Base-by-base conservation (phyloP, 2,113 vertebrate species). In the Plecotus auritus region DNA sequence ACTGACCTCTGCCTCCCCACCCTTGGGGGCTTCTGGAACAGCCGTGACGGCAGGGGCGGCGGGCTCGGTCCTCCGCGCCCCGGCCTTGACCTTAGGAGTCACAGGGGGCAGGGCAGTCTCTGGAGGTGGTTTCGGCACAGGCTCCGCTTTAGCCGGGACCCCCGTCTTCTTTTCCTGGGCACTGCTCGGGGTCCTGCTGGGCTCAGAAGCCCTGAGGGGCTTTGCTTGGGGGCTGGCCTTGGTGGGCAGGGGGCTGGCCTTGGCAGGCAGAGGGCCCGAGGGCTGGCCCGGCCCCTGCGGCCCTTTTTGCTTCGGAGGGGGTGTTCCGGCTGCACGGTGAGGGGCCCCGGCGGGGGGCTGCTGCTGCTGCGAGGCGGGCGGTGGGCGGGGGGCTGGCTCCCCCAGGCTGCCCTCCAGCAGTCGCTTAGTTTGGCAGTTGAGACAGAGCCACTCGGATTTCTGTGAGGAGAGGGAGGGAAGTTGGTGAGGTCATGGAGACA, bases 381-480 rank as follows among this genome's bases (percentile, higher is more conserved):
- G 98, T 17, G 98, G 98, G 95, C 96, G 93, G 0, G 99, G 98
- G 87, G 98, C 94, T 40, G 99, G 98, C 95, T 99, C 99, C 56
- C 99, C 99, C 49, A 99, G 98, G 97, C 98, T 98, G 97, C 99
- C 99, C 92, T 99, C 99, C 11, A 99, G 98, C 87, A 99, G 99
- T 96, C 99, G 98, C 98, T 99, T 99, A 17, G 99, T 99, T 99
- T 99, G 99, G 99, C 99, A 99, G 98, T 99, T 99, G 98, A 99
- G 98, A 97, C 99, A 99, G 64, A 99, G 99, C 99, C 99, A 99
- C 98, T 99, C 99, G 42, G 99, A 99, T 98, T 99, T 99, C 99
- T 99, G 98, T 95, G 99, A 99, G 94, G 98, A 88, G 98, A 83
- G 91, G 97, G 18, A 40, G 40, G 64, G n/a, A 13, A 40, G 35